Percentiles rank a stretch among this genome's conserved stretches.
Evolutionary conservation across 92 coral and sea anemone species (phyloP).

Genomic region (Montipora capitata): DNA sequence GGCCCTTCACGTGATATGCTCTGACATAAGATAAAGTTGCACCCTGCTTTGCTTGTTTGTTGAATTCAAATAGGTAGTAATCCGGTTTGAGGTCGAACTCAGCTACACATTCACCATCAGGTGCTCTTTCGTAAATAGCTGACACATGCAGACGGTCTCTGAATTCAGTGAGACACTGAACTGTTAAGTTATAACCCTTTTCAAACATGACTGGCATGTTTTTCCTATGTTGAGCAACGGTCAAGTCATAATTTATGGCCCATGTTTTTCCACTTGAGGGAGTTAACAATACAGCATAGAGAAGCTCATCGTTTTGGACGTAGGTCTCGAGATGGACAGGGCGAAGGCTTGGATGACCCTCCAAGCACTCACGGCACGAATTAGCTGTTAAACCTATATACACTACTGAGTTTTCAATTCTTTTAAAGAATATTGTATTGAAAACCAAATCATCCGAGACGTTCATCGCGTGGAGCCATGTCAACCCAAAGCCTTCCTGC

Average conservation of each 20-base stretch:
- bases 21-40: constrained; percentile 36
- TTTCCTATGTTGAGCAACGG: constrained; percentile 57
- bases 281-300: constrained; percentile 37
- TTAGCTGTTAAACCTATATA: constrained; percentile 21
- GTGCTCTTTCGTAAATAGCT: constrained; percentile 34
- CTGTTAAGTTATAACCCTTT: constrained; percentile 30
- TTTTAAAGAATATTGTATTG: constrained; percentile 34
- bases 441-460: constrained; percentile 22
- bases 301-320: constrained; percentile 28
- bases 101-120: constrained; percentile 42
- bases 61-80: constrained; percentile 45
- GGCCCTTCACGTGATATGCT: constrained; percentile 47
- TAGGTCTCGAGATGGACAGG: constrained; percentile 57
- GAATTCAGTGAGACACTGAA: constrained; percentile 54
- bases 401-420: neutral
- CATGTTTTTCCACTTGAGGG: neutral
- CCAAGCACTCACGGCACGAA: constrained; percentile 25
- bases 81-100: constrained; percentile 61
- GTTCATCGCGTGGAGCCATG: constrained; percentile 28
- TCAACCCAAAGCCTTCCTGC: constrained; percentile 26
- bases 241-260: constrained; percentile 29
- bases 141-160: constrained; percentile 55
- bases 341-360: constrained; percentile 15
- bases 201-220: constrained; percentile 38
- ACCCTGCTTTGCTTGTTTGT: constrained; percentile 34